Evolutionary conservation across 1,140 invertebrate species (phyloP), one percentile per base, ranked within the genome.

Genomic region (Hydropsyche tenuis): DNA sequence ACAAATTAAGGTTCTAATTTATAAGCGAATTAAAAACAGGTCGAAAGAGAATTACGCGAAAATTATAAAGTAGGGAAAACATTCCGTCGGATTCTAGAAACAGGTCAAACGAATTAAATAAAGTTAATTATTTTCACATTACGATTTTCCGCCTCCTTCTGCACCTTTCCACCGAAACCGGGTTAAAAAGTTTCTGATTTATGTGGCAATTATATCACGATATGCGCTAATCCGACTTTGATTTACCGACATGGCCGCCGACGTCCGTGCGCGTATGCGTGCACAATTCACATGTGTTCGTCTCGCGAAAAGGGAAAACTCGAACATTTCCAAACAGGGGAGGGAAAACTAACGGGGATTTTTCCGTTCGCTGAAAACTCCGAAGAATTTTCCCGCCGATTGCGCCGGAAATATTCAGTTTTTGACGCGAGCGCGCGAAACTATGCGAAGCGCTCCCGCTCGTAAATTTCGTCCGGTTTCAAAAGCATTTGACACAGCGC

Each of bases 71-170:
- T 9, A 37, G 30, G 9, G 9, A 37, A 37, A 37, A 60, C 23
- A 60, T 60, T 60, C 23, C 30, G 30, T 9, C 9, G 22, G 22
- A 60, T 60, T n/a, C 2, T 20, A 11, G 22, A 60, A 60, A 60
- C 56, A 60, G 22, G 22, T 23, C 56, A 20, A 60, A 60, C 25
- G 22, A 60, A 60, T 60, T 60, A 25, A 12, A 60, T 25, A 60
- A 60, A 60, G 22, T 60, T 60, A 60, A 60, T 60, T 60, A 60
- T 60, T 60, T 23, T 23, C 56, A 27, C 56, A 60, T 60, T 60
- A 60, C 11, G 56, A 14, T 7, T 20, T 7, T 16, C 7, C 11
- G 56, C 23, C 45, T 14, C 1, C n/a, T 56, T 23, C 56, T n/a
- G n/a, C n/a, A n/a, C n/a, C n/a, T 37, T 37, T 3, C 30, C 9